These are phyloP conservation scores for Poeciliopsis paucimaculata DNA, from an alignment of 2,797 vertebrate species.

Conservation along the genomic window DNA sequence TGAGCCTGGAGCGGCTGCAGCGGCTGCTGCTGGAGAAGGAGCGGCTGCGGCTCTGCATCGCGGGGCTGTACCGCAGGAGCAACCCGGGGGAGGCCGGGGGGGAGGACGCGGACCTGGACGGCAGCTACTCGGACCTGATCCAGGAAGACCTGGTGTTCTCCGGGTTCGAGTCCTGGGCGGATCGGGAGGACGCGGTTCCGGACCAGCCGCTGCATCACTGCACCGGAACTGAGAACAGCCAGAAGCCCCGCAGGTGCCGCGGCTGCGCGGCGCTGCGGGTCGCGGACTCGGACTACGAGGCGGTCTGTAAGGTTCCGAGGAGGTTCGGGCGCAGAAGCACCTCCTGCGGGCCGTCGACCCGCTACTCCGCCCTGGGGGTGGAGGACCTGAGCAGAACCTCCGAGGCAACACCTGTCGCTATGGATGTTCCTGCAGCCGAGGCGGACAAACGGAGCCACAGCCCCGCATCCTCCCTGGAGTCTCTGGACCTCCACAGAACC, in stretches of 20 bases:
- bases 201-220: constrained; percentile 70
- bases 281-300: constrained; percentile 92
- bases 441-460: constrained; percentile 78
- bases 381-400: constrained; percentile 68
- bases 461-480: constrained; percentile 85
- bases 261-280: constrained; percentile 88
- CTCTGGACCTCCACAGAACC: constrained; percentile 80
- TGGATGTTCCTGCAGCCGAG: constrained; percentile 48
- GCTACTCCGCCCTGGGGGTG: constrained; percentile 73
- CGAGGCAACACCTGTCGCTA: constrained; percentile 48
- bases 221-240: constrained; percentile 61
- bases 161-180: constrained; percentile 90
- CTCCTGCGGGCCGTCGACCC: constrained; percentile 83
- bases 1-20: constrained; percentile 89
- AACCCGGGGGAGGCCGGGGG: constrained; percentile 69
- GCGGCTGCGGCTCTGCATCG: constrained; percentile 89
- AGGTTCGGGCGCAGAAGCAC: constrained; percentile 85
- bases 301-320: constrained; percentile 91
- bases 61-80: constrained; percentile 87
- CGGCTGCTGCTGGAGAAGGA: constrained; percentile 92
- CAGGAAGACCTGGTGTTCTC: constrained; percentile 91
- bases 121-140: constrained; percentile 84
- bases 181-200: constrained; percentile 71
- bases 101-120: constrained; percentile 77
- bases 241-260: constrained; percentile 84